Evolutionary conservation across 1,140 invertebrate species (phyloP), one percentile per base, ranked within the genome.

Genomic region (Leptopilina clavipes): DNA sequence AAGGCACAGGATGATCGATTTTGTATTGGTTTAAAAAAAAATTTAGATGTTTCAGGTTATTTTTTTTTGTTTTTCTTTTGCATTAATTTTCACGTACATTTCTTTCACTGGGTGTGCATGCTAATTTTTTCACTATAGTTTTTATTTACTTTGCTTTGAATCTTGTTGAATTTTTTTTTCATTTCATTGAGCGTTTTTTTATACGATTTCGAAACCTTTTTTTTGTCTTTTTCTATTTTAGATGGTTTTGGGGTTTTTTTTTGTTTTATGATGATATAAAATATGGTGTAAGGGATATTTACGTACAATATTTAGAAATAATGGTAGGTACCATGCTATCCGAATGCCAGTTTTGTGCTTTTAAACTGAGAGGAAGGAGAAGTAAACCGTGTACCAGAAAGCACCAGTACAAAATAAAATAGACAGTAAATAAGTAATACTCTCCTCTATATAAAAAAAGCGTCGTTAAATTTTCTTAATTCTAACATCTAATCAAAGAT

Each of bases 281-380:
- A 74, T 80, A 77, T 71, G 65, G 83, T 83, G 83, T 81, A 82
- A 84, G 84, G 79, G 80, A 83, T 76, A 3, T 79, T 81, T 37
- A 74, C 14, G 14, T 76, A 71, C 52, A 75, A 79, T 81, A 31
- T 31, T 31, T 80, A 73, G 76, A 72, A 80, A 75, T 31, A 77
- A 79, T 84, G 78, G 81, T 85, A 84, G 84, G 82, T 83, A 77
- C 77, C 79, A 82, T 83, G 78, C 79, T 73, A 73, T 83, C 82
- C 78, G 65, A 83, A 79, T 45, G 75, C 79, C 76, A 79, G 71
- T 81, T 82, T 84, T 83, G 82, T 83, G 80, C 83, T 89, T 86
- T 81, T 89, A 90, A 90, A 89, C 87, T 90, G 89, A 90, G 89
- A 90, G 89, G 89, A 90, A 90, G 87, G 89, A 89, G 89, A 89